Conservation (phyloP, 2,888 invertebrate species). For the Galerucella nymphaeae region DNA sequence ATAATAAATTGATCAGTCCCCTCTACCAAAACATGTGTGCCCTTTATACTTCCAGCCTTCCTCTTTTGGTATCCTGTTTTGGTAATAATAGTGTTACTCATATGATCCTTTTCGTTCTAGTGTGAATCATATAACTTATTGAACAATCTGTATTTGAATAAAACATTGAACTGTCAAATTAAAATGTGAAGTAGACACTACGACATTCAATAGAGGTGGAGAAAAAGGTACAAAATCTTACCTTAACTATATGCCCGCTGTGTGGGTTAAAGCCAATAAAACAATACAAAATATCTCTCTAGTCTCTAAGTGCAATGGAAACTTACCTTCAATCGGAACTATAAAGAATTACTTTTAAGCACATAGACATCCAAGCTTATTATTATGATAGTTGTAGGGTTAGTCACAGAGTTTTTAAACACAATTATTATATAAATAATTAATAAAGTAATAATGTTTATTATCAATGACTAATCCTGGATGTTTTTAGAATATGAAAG, state of each 20-base stretch:
- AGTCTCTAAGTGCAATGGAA: conserved; percentile 31
- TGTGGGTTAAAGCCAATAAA: conserved; percentile 20
- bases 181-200: too few relatives aligned
- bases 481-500: background rate
- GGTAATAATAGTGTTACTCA: too few relatives aligned
- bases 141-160: too few relatives aligned
- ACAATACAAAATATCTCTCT: conserved; percentile 23
- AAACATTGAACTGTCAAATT: too few relatives aligned
- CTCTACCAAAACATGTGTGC: too few relatives aligned
- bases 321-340: conserved; percentile 30
- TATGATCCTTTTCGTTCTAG: too few relatives aligned
- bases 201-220: conserved; percentile 12
- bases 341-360: background rate
- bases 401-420: too few relatives aligned
- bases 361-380: conserved; percentile 6
- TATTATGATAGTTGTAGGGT: background rate
- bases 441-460: background rate
- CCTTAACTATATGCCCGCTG: conserved; percentile 28
- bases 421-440: background rate
- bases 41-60: too few relatives aligned
- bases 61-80: too few relatives aligned
- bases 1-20: too few relatives aligned
- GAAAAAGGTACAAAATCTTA: conserved; percentile 31
- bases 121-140: too few relatives aligned
- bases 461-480: conserved; percentile 7